Evolutionary conservation across 1,140 invertebrate species (phyloP).

Genomic region (Heliconius eleuchia): DNA sequence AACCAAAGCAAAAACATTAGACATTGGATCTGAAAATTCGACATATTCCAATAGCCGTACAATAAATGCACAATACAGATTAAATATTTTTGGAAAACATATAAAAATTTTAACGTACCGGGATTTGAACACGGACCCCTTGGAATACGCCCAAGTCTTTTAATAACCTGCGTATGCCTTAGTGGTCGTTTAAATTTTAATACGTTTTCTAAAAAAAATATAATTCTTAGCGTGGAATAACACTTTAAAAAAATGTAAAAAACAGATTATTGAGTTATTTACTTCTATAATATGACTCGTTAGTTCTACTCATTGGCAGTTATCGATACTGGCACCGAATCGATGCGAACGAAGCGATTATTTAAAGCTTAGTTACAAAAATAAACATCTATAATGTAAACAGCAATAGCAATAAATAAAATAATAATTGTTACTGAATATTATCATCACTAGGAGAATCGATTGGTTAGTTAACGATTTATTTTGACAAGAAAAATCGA

Average conservation of each 20-base stretch:
- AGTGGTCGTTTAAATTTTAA: no score
- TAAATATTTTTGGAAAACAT: constrained; percentile 47
- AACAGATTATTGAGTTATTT: constrained; percentile 30
- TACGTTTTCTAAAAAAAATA: no score
- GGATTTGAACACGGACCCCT: no score
- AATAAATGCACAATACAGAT: constrained; percentile 73
- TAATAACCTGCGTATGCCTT: no score
- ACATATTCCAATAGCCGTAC: constrained; percentile 30
- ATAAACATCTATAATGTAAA: constrained; percentile 67
- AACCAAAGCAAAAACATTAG: constrained; percentile 79
- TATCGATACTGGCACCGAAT: constrained; percentile 35
- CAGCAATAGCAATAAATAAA: constrained; percentile 48
- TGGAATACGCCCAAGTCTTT: no score
- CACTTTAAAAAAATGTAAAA: constrained; percentile 63
- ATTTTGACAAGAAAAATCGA: constrained; percentile 3
- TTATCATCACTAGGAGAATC: neutral
- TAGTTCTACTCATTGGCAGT: constrained; percentile 68
- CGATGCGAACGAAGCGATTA: constrained; percentile 22
- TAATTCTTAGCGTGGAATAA: no score
- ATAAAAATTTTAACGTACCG: no score
- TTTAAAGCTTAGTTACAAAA: constrained; percentile 64
- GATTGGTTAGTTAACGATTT: constrained; percentile 5
- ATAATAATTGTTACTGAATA: constrained; percentile 10
- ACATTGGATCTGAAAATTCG: constrained; percentile 67
- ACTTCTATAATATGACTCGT: constrained; percentile 59